phyloP scores from a whole-genome alignment of 2,797 vertebrate species.

The Poecilia velifera region DNA sequence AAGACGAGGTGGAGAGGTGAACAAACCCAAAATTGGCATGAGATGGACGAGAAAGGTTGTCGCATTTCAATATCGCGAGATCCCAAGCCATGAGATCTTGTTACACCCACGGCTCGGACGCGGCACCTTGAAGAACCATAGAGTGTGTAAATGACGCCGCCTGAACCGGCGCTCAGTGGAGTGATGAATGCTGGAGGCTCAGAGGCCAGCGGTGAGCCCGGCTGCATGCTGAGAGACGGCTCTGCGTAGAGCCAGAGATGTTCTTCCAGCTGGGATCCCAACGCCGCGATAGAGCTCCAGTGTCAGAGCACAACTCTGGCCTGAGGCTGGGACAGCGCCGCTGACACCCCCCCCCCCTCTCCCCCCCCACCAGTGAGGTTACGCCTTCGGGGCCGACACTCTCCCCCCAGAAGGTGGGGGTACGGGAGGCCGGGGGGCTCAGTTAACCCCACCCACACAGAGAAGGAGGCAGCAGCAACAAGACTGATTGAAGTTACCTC shows the following conservation, averaged over 20 bases:
- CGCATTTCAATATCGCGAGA: not conserved
- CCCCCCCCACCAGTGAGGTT: slow-evolving; percentile 63
- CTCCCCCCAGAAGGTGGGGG: slow-evolving; percentile 53
- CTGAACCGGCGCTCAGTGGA: slow-evolving; percentile 25
- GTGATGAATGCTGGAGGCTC: slow-evolving; percentile 62
- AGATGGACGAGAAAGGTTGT: not conserved
- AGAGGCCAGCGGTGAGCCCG: slow-evolving; percentile 71
- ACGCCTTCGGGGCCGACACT: slow-evolving; percentile 74
- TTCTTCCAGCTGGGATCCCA: slow-evolving; percentile 83
- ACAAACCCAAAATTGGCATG: not conserved
- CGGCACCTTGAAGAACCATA: slow-evolving; percentile 31
- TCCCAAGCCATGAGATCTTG: slow-evolving; percentile 49
- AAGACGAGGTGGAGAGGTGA: not conserved
- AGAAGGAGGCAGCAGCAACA: slow-evolving; percentile 68
- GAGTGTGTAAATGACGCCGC: slow-evolving; percentile 4
- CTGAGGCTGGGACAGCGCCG: slow-evolving; percentile 61
- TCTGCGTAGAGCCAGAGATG: slow-evolving; percentile 68
- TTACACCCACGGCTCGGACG: slow-evolving; percentile 23
- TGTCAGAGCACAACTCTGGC: slow-evolving; percentile 75
- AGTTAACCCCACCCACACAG: slow-evolving; percentile 62
- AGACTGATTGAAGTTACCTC: slow-evolving; percentile 57
- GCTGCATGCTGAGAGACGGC: slow-evolving; percentile 70
- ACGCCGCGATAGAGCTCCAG: slow-evolving; percentile 73
- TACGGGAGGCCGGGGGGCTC: slow-evolving; percentile 36
- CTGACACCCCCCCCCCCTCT: slow-evolving; percentile 57